Evolutionary conservation across 2,888 invertebrate species (phyloP).

Genomic region (Drosophila paranaensis): DNA sequence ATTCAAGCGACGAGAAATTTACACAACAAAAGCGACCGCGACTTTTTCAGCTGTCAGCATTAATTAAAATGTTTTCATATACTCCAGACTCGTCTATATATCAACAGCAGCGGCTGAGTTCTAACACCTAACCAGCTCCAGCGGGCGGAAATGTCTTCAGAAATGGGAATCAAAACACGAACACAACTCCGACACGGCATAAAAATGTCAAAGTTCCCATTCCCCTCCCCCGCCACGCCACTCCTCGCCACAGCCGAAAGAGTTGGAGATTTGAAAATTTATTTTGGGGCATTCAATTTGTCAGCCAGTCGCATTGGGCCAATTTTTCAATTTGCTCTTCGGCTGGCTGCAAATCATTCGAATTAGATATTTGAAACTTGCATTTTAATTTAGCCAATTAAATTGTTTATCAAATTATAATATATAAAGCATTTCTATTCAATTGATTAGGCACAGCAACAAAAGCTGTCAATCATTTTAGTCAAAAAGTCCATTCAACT

Average conservation of each 20-base stretch:
- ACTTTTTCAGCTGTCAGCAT: conserved; percentile 75
- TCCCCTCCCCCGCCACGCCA: neutral
- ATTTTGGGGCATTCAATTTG: conserved; percentile 59
- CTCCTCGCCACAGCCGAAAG: conserved; percentile 18
- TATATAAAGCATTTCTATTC: conserved; percentile 19
- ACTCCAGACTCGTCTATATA: conserved; percentile 49
- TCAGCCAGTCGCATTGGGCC: conserved; percentile 30
- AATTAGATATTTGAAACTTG: conserved; percentile 21
- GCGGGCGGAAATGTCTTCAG: conserved; percentile 67
- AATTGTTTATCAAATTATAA: conserved; percentile 18
- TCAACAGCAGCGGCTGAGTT: conserved; percentile 56
- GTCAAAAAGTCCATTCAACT: conserved; percentile 28
- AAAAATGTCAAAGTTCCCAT: conserved; percentile 66
- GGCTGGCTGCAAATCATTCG: conserved; percentile 20
- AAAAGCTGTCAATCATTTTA: conserved; percentile 14
- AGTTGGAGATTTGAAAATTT: conserved; percentile 53
- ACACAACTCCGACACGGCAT: conserved; percentile 56
- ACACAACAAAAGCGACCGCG: conserved; percentile 75
- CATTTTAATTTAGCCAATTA: conserved; percentile 15
- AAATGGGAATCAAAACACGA: conserved; percentile 67
- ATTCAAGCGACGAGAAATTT: conserved; percentile 47
- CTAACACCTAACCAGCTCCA: conserved; percentile 61
- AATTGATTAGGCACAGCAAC: conserved; percentile 1
- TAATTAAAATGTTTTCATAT: conserved; percentile 75
- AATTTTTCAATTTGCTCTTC: conserved; percentile 41